Base-by-base conservation (phyloP, 2,797 vertebrate species). In the Lateolabrax maculatus region DNA sequence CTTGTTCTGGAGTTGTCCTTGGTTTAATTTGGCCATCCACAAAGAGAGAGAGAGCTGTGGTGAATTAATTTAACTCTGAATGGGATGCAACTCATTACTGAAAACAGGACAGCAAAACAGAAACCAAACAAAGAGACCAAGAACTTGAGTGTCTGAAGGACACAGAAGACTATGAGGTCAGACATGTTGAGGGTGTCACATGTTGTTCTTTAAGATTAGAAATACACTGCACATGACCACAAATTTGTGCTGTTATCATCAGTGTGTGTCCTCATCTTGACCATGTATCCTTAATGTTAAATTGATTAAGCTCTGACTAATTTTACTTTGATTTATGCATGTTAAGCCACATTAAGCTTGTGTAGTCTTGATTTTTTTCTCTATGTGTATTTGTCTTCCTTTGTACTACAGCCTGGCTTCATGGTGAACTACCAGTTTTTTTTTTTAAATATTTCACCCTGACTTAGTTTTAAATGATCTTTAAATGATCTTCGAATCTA, bases 301-400 rank as follows among this genome's bases (percentile, higher is more conserved):
- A 53, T 31, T 23, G 63, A 69, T 69, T 44, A 8, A 27, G 31
- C 61, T 76, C 43, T 19, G 37, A 39, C 39, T 5, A 25, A 48
- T 56, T 57, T 75, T 31, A 44, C 6, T 29, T 25, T 48, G 64
- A 73, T 73, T 51, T 37, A 65, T n/a, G 53, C 34, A 36, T 43
- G 34, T 71, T 46, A 66, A 76, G 73, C 31, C 48, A 31, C 61
- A 71, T 62, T 68, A 63, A 57, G 10, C 56, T 62, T 27, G 31
- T 6, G 18, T 27, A 64, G 31, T 51, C 6, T 9, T 60, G 25
- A 53, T 56, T 29, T 43, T 46, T 52, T 48, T 61, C 44, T 23
- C 71, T 65, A 75, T 49, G 56, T 31, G 37, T 61, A 57, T 25
- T 34, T 18, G 23, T 57, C 43, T 53, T 44, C 36, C 18, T 55